These are phyloP conservation scores for Alloplasta piceator DNA, from an alignment of 2,888 invertebrate species.

Conservation along the genomic window DNA sequence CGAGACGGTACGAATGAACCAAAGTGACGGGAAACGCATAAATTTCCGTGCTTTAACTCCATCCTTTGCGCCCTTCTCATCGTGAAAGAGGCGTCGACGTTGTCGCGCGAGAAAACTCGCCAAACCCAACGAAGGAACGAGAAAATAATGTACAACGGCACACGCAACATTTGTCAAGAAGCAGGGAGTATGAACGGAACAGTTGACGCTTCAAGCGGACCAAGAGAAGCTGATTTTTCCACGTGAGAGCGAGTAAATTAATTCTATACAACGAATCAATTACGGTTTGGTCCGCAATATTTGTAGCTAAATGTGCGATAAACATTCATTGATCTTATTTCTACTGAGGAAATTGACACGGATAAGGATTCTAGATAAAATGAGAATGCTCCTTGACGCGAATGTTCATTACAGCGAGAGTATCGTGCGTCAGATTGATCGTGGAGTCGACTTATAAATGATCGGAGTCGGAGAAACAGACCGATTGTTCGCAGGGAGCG, in stretches of 20 bases:
- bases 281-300: too few relatives aligned
- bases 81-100: not conserved
- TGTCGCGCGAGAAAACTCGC: not conserved
- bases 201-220: not conserved
- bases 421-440: conserved; percentile 21
- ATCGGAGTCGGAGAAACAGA: conserved; percentile 36
- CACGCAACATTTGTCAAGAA: conserved; percentile 32
- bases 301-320: too few relatives aligned
- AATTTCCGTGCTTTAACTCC: too few relatives aligned
- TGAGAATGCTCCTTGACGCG: too few relatives aligned
- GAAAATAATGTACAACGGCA: conserved; percentile 52
- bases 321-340: too few relatives aligned
- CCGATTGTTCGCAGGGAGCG: not conserved
- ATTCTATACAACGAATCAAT: too few relatives aligned
- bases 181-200: conserved; percentile 10
- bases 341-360: too few relatives aligned
- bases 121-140: conserved; percentile 36
- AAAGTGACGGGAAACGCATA: too few relatives aligned
- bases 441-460: conserved; percentile 40
- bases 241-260: too few relatives aligned
- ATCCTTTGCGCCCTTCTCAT: not conserved
- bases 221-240: too few relatives aligned
- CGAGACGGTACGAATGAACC: too few relatives aligned
- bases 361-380: not conserved
- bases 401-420: not conserved